phyloP scores from a whole-genome alignment of 2,797 vertebrate genomes.

The Erithacus rubecula region DNA sequence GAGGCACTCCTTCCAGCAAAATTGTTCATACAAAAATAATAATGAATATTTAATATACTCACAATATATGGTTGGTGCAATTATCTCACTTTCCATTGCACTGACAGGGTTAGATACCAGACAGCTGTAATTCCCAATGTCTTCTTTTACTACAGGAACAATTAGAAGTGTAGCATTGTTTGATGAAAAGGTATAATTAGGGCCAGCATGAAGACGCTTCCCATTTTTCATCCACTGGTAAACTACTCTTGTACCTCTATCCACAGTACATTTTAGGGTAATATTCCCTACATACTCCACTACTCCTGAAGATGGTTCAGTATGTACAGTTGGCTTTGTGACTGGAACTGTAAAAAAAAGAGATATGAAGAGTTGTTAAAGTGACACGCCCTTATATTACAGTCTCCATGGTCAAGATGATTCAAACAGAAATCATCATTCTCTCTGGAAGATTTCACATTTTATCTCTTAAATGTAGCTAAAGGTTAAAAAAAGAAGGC shows the following conservation, averaged over 20 bases:
- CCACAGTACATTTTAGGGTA: conserved; percentile 85
- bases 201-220: conserved; percentile 51
- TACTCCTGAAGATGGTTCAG: conserved; percentile 78
- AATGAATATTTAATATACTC: conserved; percentile 78
- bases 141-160: conserved; percentile 87
- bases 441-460: neutral
- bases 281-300: conserved; percentile 88
- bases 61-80: conserved; percentile 90
- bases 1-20: neutral
- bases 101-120: conserved; percentile 86
- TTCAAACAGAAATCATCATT: neutral
- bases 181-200: conserved; percentile 79
- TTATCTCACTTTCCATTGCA: conserved; percentile 72
- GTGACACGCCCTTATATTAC: neutral
- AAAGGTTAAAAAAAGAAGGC: neutral
- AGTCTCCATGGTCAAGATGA: neutral
- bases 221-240: conserved; percentile 89
- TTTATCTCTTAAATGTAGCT: neutral
- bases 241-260: conserved; percentile 81
- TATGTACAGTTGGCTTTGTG: conserved; percentile 78
- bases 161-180: conserved; percentile 82
- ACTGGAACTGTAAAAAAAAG: conserved; percentile 82
- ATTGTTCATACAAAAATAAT: neutral
- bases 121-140: conserved; percentile 88
- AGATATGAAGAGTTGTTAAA: neutral